Evolutionary conservation across 2,113 vertebrate genomes (phyloP), one percentile per base, ranked within the genome.

Genomic region (Pomatostomus ruficeps): DNA sequence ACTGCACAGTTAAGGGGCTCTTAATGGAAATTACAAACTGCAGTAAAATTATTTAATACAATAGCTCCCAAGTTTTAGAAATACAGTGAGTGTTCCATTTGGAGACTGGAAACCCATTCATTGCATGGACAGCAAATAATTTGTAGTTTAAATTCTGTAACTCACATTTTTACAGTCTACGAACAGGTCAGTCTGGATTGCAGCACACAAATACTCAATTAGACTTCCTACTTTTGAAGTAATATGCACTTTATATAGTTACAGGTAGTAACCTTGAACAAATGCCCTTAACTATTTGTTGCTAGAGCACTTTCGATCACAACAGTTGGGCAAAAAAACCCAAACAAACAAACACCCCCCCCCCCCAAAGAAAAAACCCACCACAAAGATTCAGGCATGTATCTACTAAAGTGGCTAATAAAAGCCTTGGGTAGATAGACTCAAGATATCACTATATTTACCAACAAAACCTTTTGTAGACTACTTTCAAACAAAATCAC

Each of bases 331-430:
- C 0, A 42, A 55, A 88, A 61, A 68, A 55, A 1, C 21, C 2
- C 19, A 20, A 75, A 26, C 31, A 62, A 52, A n/a, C 24, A 38
- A n/a, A 23, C 4, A 68, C 14, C 9, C 3, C 10, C n/a, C n/a
- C n/a, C n/a, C n/a, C n/a, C n/a, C 40, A 42, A 5, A 31, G 54
- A 22, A 63, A 23, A 2, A 3, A 1, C 3, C 9, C n/a, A 10
- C 9, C 33, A 43, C 26, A 63, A 31, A 17, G 29, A n/a, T 71
- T 80, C 46, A 61, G 52, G 6, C 33, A 40, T 54, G 29, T 57
- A 29, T 20, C 25, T 45, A 48, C 35, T 54, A 9, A 75, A 72
- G 17, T 28, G 8, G 13, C 54, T 70, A 72, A 33, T 74, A 42
- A 66, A 88, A 76, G 36, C 23, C 71, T 61, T 71, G 49, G 40